These are phyloP conservation scores for Xanthia icteritia DNA, from an alignment of 2,888 invertebrate genomes.

Conservation along the genomic window DNA sequence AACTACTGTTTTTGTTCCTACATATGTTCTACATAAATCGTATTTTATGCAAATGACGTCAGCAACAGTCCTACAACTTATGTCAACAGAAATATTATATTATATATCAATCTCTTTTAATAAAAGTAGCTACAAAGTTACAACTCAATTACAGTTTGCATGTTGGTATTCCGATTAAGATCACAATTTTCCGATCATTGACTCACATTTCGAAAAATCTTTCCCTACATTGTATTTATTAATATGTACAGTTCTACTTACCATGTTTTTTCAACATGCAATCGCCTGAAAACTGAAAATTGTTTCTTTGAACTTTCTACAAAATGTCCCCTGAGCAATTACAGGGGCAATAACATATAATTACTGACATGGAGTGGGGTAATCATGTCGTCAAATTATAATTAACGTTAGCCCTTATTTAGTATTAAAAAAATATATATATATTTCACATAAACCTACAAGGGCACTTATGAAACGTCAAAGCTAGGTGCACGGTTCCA, in stretches of 20 bases:
- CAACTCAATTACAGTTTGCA: constrained; percentile 48
- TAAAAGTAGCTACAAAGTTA: constrained; percentile 14
- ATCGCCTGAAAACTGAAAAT: constrained; percentile 55
- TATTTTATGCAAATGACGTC: constrained; percentile 12
- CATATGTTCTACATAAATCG: constrained; percentile 14
- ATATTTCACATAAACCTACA: too few relatives aligned
- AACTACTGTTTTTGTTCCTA: constrained; percentile 36
- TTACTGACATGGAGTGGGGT: constrained; percentile 44
- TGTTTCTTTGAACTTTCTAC: constrained; percentile 55
- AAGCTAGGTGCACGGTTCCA: too few relatives aligned
- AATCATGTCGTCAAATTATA: constrained; percentile 25
- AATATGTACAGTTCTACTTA: constrained; percentile 32
- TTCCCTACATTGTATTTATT: constrained; percentile 35
- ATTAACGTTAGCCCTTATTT: constrained; percentile 17
- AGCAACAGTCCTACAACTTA: not conserved
- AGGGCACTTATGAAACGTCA: too few relatives aligned
- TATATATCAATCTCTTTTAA: constrained; percentile 1
- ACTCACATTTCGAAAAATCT: constrained; percentile 36
- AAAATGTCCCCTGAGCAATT: constrained; percentile 32
- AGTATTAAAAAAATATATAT: too few relatives aligned
- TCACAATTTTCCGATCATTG: constrained; percentile 46
- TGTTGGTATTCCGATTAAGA: constrained; percentile 45
- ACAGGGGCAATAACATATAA: constrained; percentile 35
- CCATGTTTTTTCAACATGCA: constrained; percentile 51
- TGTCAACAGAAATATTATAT: too few relatives aligned